Evolutionary conservation across 2,888 invertebrate species (phyloP).

Genomic region (Eupithecia pulchellata): DNA sequence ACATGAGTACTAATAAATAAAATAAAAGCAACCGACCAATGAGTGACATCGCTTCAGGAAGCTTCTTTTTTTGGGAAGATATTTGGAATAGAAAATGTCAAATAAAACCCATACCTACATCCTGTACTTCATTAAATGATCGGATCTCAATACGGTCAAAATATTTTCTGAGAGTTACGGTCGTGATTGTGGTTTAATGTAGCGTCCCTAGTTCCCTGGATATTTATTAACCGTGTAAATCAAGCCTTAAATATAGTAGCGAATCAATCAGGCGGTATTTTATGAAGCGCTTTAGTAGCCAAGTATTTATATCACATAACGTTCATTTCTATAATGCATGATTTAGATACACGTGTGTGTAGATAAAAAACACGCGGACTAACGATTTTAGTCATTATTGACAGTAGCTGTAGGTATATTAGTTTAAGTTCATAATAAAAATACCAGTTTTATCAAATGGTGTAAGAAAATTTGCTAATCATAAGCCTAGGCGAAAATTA

Average conservation of each 20-base stretch:
- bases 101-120: background rate
- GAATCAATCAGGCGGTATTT: background rate
- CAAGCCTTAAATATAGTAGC: slow-evolving; percentile 2
- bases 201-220: background rate
- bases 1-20: too few relatives aligned
- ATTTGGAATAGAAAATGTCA: too few relatives aligned
- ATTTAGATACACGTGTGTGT: background rate
- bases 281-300: background rate
- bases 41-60: too few relatives aligned
- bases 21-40: too few relatives aligned
- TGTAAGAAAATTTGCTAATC: too few relatives aligned
- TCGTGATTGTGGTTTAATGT: background rate
- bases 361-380: background rate
- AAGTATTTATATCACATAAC: background rate
- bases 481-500: too few relatives aligned
- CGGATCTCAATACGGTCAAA: background rate
- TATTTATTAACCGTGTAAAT: background rate
- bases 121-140: background rate
- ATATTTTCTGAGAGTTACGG: background rate
- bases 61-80: too few relatives aligned
- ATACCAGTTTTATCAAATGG: background rate
- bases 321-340: background rate
- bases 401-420: too few relatives aligned
- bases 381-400: background rate
- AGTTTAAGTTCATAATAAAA: background rate